phyloP scores from a whole-genome alignment of 2,113 vertebrate genomes.

The Leptodactylus fuscus region DNA sequence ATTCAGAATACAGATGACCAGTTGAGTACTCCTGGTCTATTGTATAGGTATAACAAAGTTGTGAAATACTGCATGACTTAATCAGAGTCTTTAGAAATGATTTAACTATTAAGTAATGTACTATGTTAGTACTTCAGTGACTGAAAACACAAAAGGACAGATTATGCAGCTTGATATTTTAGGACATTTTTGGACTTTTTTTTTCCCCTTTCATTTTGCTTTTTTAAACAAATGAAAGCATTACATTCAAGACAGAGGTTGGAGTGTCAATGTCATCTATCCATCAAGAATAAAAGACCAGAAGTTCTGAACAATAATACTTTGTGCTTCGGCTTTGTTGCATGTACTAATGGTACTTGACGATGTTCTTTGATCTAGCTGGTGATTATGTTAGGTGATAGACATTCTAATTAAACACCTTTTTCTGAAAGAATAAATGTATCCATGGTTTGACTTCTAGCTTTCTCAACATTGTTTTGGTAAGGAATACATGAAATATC shows the following conservation, averaged over 20 bases:
- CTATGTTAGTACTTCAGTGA: neutral
- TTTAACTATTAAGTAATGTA: neutral
- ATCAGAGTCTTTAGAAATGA: neutral
- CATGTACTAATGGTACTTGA: slow-evolving; percentile 66
- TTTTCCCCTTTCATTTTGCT: neutral
- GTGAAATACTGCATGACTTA: no score
- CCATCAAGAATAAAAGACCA: neutral
- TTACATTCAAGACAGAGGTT: neutral
- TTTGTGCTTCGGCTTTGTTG: slow-evolving; percentile 61
- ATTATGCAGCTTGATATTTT: neutral
- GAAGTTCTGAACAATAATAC: neutral
- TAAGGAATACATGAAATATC: slow-evolving; percentile 55
- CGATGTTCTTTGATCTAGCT: slow-evolving; percentile 72
- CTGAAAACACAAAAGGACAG: neutral
- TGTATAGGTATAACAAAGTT: no score
- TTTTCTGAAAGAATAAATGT: slow-evolving; percentile 66
- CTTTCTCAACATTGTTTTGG: slow-evolving; percentile 62
- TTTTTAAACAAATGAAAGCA: neutral
- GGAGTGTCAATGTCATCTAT: neutral
- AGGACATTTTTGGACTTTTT: neutral
- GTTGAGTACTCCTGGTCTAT: no score
- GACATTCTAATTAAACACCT: slow-evolving; percentile 84
- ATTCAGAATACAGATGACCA: no score
- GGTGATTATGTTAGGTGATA: slow-evolving; percentile 76
- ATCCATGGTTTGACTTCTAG: slow-evolving; percentile 63